phyloP scores from a whole-genome alignment of 2,888 invertebrate species.

The Drosophila kokeensis region DNA sequence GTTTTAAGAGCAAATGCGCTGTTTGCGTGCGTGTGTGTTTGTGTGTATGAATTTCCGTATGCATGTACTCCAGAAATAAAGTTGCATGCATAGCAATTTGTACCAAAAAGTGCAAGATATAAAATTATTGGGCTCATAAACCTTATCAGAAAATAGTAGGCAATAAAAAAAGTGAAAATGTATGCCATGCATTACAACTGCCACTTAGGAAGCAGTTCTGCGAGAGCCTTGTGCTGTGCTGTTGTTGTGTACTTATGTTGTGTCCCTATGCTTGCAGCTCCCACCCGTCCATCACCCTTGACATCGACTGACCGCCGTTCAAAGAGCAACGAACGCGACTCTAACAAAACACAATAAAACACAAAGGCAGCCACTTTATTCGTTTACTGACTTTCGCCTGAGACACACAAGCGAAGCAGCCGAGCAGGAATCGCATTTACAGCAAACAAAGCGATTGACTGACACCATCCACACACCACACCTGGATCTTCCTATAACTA shows the following conservation, averaged over 20 bases:
- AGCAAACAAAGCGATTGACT: slow-evolving; percentile 39
- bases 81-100: slow-evolving; percentile 72
- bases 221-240: slow-evolving; percentile 1
- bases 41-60: slow-evolving; percentile 14
- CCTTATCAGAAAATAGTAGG: slow-evolving; percentile 67
- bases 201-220: slow-evolving; percentile 5
- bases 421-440: slow-evolving; percentile 42
- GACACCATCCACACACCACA: slow-evolving; percentile 19
- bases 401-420: slow-evolving; percentile 38
- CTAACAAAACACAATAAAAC: slow-evolving; percentile 16
- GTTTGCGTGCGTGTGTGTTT: slow-evolving; percentile 23
- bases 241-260: slow-evolving; percentile 22
- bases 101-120: slow-evolving; percentile 66
- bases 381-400: slow-evolving; percentile 69
- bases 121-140: slow-evolving; percentile 37
- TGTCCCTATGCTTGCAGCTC: slow-evolving; percentile 58
- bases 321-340: slow-evolving; percentile 67
- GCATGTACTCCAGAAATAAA: slow-evolving; percentile 34
- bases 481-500: slow-evolving; percentile 1
- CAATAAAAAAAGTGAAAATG: slow-evolving; percentile 67
- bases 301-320: slow-evolving; percentile 45
- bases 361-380: slow-evolving; percentile 64
- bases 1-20: slow-evolving; percentile 34
- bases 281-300: slow-evolving; percentile 25
- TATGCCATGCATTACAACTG: slow-evolving; percentile 33